Conservation (phyloP, 2,888 invertebrate species). For the Luffia ferchaultella region DNA sequence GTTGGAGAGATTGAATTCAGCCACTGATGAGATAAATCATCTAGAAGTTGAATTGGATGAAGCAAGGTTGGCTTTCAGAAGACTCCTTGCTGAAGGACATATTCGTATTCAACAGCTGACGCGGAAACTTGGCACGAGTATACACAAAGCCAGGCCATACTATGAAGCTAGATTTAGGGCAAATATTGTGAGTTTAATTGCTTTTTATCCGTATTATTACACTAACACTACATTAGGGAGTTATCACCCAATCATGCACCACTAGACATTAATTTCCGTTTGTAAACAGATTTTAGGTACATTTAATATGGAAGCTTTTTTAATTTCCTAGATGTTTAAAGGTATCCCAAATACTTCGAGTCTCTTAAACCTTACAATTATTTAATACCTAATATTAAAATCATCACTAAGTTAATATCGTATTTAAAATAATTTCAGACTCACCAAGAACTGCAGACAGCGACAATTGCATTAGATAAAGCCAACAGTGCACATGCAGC, state of each 20-base stretch:
- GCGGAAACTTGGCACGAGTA: slow-evolving; percentile 83
- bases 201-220: too few species aligned
- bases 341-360: too few species aligned
- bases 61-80: slow-evolving; percentile 82
- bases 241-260: too few species aligned
- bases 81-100: slow-evolving; percentile 83
- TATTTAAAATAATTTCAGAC: slow-evolving; percentile 59
- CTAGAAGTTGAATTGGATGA: slow-evolving; percentile 91
- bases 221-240: too few species aligned
- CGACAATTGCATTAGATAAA: slow-evolving; percentile 79
- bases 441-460: slow-evolving; percentile 83
- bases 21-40: slow-evolving; percentile 92
- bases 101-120: slow-evolving; percentile 81
- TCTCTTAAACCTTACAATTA: too few species aligned
- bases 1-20: slow-evolving; percentile 87
- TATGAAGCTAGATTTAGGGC: slow-evolving; percentile 88
- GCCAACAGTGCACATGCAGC: slow-evolving; percentile 91
- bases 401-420: too few species aligned
- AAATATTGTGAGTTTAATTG: slow-evolving; percentile 75
- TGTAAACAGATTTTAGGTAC: too few species aligned
- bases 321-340: too few species aligned
- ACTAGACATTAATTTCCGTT: too few species aligned
- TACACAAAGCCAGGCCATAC: slow-evolving; percentile 88
- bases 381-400: too few species aligned
- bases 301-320: too few species aligned